Evolutionary conservation across 2,113 vertebrate species (phyloP).

Genomic region (Rana temporaria): DNA sequence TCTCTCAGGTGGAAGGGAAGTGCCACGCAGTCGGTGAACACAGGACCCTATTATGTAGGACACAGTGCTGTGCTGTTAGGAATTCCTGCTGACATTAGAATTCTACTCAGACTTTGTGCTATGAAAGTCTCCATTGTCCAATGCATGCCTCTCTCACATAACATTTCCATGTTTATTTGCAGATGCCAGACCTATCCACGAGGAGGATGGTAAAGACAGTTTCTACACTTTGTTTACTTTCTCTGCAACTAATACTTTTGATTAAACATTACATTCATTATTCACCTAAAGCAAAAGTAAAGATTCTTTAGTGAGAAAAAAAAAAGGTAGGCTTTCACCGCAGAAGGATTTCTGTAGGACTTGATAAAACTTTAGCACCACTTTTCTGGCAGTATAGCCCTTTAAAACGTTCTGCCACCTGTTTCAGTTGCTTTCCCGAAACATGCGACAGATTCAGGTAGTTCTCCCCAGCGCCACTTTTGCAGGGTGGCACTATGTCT

Average conservation of each 20-base stretch:
- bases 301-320: no score
- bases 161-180: slow-evolving; percentile 60
- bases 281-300: no score
- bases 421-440: no score
- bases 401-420: no score
- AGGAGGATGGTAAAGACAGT: slow-evolving; percentile 75
- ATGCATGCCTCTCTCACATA: slow-evolving; percentile 24
- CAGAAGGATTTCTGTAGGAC: no score
- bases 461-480: no score
- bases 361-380: no score
- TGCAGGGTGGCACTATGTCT: no score
- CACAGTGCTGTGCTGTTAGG: slow-evolving; percentile 15
- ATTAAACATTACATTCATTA: no score
- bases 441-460: no score
- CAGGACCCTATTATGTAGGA: slow-evolving; percentile 11
- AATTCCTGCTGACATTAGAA: not conserved
- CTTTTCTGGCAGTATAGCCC: no score
- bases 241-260: not conserved
- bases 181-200: slow-evolving; percentile 81
- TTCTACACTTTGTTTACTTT: slow-evolving; percentile 15
- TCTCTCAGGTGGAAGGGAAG: not conserved
- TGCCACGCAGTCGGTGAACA: not conserved
- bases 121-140: slow-evolving; percentile 63
- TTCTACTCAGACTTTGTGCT: slow-evolving; percentile 30
- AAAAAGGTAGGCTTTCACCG: no score